Evolutionary conservation across 53 echinoderm and acorn worm genomes (phyloP), one percentile per base, ranked within the genome.

Genomic region (Zoroaster sp.): DNA sequence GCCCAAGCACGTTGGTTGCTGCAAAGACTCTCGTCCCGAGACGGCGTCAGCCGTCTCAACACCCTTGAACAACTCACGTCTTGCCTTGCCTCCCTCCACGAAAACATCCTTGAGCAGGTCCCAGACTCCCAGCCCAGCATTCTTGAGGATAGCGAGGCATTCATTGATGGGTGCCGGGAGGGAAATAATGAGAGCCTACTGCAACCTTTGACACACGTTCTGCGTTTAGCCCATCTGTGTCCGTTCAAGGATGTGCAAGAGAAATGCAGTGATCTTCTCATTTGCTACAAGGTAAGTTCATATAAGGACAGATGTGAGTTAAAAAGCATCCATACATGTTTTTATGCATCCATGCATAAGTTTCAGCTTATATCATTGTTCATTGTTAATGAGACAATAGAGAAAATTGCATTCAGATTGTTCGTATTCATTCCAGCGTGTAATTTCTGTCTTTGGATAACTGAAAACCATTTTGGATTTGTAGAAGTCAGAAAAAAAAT

Each of bases 241-340:
- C 94, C 94, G 0, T 94, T 94, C 51, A 89, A 77, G 18, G 94
- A 94, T 87, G 94, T 92, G 51, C 88, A 83, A 73, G 80, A 87
- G 13, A 94, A 87, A 35, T 94, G 94, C 53, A 65, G 43, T 1
- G 35, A 47, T 67, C 63, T 94, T 32, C 72, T 94, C 0, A 18
- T 23, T 12, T 72, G 67, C 21, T 83, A 89, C 41, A 89, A 72
- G 94, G 94, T 94, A 75, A 92, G 94, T 92, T 3, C 69, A n/a
- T n/a, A n/a, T n/a, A 40, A 36, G 17, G 36, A 36, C 5, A 35
- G 33, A 69, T 10, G 3, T 30, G 53, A 54, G 5, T n/a, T n/a
- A n/a, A n/a, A n/a, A n/a, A n/a, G n/a, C n/a, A n/a, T n/a, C n/a
- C n/a, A n/a, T n/a, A n/a, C n/a, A n/a, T n/a, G n/a, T n/a, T n/a